A percentile compares a stretch with the other conserved stretches of the same genome.
Evolutionary conservation across 2,888 invertebrate species (phyloP).

Genomic region (Seladonia tumulorum): DNA sequence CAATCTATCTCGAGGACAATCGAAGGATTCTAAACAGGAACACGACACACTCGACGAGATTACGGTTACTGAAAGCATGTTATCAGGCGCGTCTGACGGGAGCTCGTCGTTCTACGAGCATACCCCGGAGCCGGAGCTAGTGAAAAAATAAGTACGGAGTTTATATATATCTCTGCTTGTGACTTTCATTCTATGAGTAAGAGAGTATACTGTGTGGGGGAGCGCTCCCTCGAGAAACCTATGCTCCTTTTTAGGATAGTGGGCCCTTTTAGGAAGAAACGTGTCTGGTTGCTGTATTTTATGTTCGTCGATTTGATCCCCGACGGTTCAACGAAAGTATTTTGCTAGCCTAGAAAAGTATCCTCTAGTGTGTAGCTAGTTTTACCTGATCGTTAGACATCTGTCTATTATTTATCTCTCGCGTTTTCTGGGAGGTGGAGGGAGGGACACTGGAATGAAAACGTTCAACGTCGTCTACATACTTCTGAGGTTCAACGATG

Average conservation of each 20-base stretch:
- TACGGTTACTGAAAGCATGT: conserved; percentile 35
- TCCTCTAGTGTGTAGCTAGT: background rate
- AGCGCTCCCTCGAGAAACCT: conserved; percentile 31
- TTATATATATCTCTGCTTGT: conserved; percentile 16
- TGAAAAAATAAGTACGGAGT: conserved; percentile 57
- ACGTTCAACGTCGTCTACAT: conserved; percentile 35
- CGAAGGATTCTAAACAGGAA: conserved; percentile 49
- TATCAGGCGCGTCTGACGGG: conserved; percentile 27
- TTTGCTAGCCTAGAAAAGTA: background rate
- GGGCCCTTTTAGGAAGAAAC: conserved; percentile 1
- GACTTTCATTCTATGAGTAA: conserved; percentile 33
- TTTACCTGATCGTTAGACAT: background rate
- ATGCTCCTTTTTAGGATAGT: background rate
- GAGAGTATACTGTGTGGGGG: conserved; percentile 20
- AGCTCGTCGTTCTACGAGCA: background rate
- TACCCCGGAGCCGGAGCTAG: conserved; percentile 27
- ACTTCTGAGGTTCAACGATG: conserved; percentile 40
- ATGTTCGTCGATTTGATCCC: background rate
- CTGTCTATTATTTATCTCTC: background rate
- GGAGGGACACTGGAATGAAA: conserved; percentile 41
- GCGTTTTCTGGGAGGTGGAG: background rate
- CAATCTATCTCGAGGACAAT: conserved; percentile 23
- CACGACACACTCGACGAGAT: conserved; percentile 50
- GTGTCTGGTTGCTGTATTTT: background rate
- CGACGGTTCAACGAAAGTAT: background rate